Percentiles rank a stretch among this genome's conserved stretches.
phyloP scores from a whole-genome alignment of 2,797 vertebrate species.

The Clamator glandarius region DNA sequence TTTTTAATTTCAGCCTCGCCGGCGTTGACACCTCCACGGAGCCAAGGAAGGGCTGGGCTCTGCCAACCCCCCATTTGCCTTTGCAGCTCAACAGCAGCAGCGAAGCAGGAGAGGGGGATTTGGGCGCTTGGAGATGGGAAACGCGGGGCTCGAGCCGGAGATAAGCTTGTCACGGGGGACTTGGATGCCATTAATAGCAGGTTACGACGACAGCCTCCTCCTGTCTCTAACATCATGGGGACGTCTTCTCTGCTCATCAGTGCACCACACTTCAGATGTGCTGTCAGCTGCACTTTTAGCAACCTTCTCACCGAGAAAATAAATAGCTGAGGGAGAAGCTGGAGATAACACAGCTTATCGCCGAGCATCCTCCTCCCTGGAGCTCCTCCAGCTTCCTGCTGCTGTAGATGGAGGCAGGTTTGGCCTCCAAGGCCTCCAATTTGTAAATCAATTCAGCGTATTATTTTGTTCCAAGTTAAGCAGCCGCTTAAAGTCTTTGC shows the following conservation, averaged over 20 bases:
- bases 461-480: not conserved
- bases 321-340: not conserved
- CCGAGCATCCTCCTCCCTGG: not conserved
- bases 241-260: not conserved
- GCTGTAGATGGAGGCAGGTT: not conserved
- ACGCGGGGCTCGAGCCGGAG: rapidly evolving
- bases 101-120: not conserved
- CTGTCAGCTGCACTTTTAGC: not conserved
- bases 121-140: not conserved
- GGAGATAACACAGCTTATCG: rapidly evolving
- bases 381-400: not conserved
- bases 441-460: not conserved
- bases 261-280: not conserved
- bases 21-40: rapidly evolving
- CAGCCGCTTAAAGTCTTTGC: rapidly evolving
- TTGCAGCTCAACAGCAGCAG: not conserved
- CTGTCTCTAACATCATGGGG: not conserved
- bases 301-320: not conserved
- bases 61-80: rapidly evolving
- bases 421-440: not conserved
- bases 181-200: rapidly evolving
- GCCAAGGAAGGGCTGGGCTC: not conserved
- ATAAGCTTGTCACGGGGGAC: rapidly evolving
- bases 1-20: not conserved
- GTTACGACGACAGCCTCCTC: not conserved